Evolutionary conservation across 2,888 invertebrate genomes (phyloP), one percentile per base, ranked within the genome.

Genomic region (Andrena hattorfiana): DNA sequence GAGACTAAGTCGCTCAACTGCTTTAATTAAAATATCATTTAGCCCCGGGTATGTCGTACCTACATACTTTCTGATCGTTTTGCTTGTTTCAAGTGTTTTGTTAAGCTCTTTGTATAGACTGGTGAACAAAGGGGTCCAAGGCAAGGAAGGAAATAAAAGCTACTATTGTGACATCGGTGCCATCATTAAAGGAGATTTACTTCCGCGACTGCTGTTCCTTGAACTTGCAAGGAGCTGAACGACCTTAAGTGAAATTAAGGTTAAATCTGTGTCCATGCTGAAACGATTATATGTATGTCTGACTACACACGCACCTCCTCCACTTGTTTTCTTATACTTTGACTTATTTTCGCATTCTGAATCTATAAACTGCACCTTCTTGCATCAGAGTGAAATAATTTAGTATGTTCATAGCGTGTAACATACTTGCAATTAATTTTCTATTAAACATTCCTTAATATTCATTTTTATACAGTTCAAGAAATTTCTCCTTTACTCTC

Each of bases 1-100:
- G 28, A 59, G 10, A 28, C 28, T 64, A n/a, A 59, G 23, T 51
- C 23, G 48, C 20, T 56, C 35, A 69, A 64, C 23, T 35, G 64
- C n/a, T 69, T 79, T 64, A 69, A 75, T 79, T 75, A 75, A 69
- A 79, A 75, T 69, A 48, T 75, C 69, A 69, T 75, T 75, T 69
- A 75, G 28, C 8, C n/a, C 56, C 16, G 26, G 48, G 26, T 51
- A 74, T 49, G 79, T 49, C 56, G 56, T 69, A 49, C 69, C 69
- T 69, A 54, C 74, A 59, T 69, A 54, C 73, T 54, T 56, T 35
- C 8, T 0, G 26, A 59, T 64, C 23, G 75, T 75, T 64, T 23
- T 28, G 64, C 59, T 30, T 56, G 64, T 56, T 69, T 74, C 68
- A 16, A 78, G 62, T 26, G 28, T 64, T 78, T 69, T 26, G 67